Percentiles rank a stretch among this genome's conserved stretches.
phyloP scores from a whole-genome alignment of 2,888 invertebrate species.

The Mamestra brassicae region DNA sequence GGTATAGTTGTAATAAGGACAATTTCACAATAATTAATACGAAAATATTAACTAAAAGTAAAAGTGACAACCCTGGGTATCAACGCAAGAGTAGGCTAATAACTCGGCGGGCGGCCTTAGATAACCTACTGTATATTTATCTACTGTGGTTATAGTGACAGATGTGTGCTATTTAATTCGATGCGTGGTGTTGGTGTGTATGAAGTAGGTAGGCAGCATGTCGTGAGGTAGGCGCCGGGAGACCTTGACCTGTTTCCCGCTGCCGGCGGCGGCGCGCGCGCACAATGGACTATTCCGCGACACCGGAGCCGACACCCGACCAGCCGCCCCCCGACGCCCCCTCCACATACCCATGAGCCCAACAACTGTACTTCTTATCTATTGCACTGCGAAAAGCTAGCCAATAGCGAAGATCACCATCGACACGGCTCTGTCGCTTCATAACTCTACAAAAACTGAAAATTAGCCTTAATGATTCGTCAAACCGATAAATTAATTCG shows the following conservation, averaged over 20 bases:
- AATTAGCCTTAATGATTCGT: constrained; percentile 14
- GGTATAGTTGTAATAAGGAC: no score
- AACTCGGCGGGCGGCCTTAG: no score
- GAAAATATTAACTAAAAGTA: no score
- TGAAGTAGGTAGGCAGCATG: constrained; percentile 69
- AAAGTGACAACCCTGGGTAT: no score
- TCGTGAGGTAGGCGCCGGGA: constrained; percentile 82
- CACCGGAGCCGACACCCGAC: constrained; percentile 81
- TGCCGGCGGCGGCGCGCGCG: constrained; percentile 68
- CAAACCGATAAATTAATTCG: constrained; percentile 39
- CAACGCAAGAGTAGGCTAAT: no score
- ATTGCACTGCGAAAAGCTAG: constrained; percentile 29
- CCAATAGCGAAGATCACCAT: constrained; percentile 13
- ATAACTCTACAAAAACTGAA: neutral
- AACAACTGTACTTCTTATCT: constrained; percentile 41
- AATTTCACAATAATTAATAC: no score
- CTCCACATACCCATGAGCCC: constrained; percentile 43
- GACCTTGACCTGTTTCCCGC: constrained; percentile 86
- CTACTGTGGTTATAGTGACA: no score
- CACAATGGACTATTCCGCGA: constrained; percentile 86
- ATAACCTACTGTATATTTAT: no score
- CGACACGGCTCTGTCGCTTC: neutral
- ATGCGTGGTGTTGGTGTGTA: constrained; percentile 48
- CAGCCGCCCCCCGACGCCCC: constrained; percentile 66
- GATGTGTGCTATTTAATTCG: constrained; percentile 53